Evolutionary conservation across 2,888 invertebrate species (phyloP), one percentile per base, ranked within the genome.

Genomic region (Agrypnus murinus): DNA sequence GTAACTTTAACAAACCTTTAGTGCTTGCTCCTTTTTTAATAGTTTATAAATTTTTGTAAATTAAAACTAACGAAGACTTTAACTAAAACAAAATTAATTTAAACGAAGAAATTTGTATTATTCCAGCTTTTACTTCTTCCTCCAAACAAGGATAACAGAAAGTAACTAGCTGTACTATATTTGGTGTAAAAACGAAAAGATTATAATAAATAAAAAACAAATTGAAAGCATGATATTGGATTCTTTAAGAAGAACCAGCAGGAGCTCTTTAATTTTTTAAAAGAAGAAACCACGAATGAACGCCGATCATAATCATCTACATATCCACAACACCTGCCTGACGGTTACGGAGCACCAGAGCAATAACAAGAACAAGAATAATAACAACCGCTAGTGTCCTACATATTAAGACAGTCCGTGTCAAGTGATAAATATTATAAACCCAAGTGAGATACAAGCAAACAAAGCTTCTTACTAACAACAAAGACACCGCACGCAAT

Each of bases 331-430:
- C 53, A 55, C 53, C 64, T 62, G 48, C 64, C 25, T 14, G 2
- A 25, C 25, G 55, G 15, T 55, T 55, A 55, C 15, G 40, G 40
- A 40, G 40, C 53, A 14, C 55, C 34, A 55, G 55, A 55, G 55
- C 15, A 55, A 55, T 14, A 15, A 34, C 5, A 53, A 14, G 2
- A n/a, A 40, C 36, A n/a, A 36, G 36, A 36, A 25, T n/a, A n/a
- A n/a, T n/a, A n/a, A n/a, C n/a, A 60, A 69, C 46, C 69, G 65
- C 64, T 25, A 62, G 53, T 67, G 67, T 40, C 67, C 67, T 62
- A 67, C 59, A 67, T 67, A 48, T 34, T 31, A 38, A 65, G 8
- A 15, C 43, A 55, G 43, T 25, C 63, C 38, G 53, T 60, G 60
- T 17, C 69, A 46, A 68, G 69, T 58, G 50, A 69, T 40, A 57